Evolutionary conservation across 2,888 invertebrate genomes (phyloP).

Genomic region (Steinernema carpocapsae): DNA sequence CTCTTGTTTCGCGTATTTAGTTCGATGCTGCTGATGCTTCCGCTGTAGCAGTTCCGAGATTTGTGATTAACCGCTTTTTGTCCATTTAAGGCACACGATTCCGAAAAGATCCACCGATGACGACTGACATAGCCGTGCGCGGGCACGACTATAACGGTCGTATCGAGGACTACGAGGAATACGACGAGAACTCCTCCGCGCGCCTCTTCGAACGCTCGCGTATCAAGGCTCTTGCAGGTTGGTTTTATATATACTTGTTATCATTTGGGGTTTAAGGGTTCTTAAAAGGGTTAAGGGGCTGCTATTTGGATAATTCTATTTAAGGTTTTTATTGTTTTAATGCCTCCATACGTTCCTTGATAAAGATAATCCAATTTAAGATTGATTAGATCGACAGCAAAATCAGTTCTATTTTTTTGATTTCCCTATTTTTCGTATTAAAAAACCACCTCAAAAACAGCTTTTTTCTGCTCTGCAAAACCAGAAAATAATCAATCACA

Average conservation of each 20-base stretch:
- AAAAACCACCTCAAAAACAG: no score
- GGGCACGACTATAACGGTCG: slow-evolving; percentile 47
- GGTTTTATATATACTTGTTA: no score
- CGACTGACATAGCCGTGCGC: slow-evolving; percentile 63
- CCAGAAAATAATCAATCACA: slow-evolving; percentile 20
- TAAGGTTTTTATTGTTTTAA: not conserved
- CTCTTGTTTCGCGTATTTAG: not conserved
- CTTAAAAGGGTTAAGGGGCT: not conserved
- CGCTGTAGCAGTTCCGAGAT: no score
- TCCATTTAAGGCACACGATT: slow-evolving; percentile 19
- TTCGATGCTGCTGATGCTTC: no score
- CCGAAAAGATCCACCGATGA: slow-evolving; percentile 50
- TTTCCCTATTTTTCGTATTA: no score
- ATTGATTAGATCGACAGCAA: no score
- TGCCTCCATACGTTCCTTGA: no score
- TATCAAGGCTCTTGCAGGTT: slow-evolving; percentile 97
- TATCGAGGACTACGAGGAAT: slow-evolving; percentile 78
- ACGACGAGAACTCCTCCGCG: slow-evolving; percentile 98
- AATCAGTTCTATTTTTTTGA: no score
- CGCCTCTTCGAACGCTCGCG: slow-evolving; percentile 98
- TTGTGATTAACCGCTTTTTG: not conserved
- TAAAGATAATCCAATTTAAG: no score
- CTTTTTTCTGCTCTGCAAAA: not conserved
- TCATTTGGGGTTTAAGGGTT: no score
- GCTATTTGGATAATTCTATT: not conserved